Evolutionary conservation across 2,797 vertebrate genomes (phyloP).

Genomic region (Amniataba percoides): DNA sequence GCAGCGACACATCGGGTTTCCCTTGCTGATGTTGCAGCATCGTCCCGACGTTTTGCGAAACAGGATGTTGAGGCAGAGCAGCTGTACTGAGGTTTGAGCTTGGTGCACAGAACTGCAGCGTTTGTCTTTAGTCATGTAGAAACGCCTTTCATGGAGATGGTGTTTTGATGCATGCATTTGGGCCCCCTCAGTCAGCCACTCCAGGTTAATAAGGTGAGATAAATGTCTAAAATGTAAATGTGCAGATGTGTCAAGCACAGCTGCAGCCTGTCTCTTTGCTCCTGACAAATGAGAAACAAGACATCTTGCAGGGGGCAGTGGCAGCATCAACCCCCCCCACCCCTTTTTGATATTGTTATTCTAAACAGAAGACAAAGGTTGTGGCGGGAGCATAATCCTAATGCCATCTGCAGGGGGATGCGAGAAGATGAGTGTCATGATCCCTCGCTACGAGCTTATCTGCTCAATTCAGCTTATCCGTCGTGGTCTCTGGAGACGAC

Average conservation of each 20-base stretch:
- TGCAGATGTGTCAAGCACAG: neutral
- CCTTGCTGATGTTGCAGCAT: constrained; percentile 72
- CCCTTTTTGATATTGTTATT: constrained; percentile 24
- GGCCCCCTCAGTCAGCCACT: neutral
- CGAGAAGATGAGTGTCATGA: constrained; percentile 44
- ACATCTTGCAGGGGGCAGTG: neutral
- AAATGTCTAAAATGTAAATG: neutral
- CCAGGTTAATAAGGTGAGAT: constrained; percentile 2
- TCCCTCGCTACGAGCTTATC: constrained; percentile 47
- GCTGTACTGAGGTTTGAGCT: constrained; percentile 10
- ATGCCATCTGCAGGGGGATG: constrained; percentile 45
- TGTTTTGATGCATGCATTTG: neutral
- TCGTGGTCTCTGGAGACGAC: neutral
- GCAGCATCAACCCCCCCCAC: neutral
- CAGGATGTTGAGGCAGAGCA: constrained; percentile 76
- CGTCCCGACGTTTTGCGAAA: constrained; percentile 71
- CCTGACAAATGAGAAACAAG: neutral
- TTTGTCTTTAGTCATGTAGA: neutral
- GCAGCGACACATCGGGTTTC: constrained; percentile 58
- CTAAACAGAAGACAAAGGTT: constrained; percentile 40
- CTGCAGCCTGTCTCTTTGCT: neutral
- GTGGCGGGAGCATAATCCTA: constrained; percentile 48
- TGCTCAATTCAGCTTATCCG: constrained; percentile 33
- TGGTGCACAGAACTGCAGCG: neutral
- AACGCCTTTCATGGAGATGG: neutral